A percentile compares a stretch with the other conserved stretches of the same genome.
Evolutionary conservation across 2,113 vertebrate species (phyloP).

Genomic region (Psophia crepitans): DNA sequence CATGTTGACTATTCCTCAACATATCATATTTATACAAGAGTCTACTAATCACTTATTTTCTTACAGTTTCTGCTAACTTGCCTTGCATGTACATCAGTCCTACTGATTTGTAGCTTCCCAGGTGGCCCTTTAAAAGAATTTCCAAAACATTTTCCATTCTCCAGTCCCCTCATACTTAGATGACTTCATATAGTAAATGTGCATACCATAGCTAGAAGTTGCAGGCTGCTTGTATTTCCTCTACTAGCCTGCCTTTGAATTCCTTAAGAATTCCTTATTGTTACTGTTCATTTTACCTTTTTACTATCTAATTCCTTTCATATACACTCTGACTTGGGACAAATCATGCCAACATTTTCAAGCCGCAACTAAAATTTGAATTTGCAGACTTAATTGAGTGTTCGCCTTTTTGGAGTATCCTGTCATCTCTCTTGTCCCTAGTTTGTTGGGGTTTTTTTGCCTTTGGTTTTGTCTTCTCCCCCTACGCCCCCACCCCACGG

Average conservation of each 20-base stretch:
- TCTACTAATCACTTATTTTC: not conserved
- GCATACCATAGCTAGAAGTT: not conserved
- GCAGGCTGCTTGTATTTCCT: not conserved
- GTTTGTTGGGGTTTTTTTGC: not conserved
- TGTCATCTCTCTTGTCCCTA: not conserved
- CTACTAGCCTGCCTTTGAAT: not conserved
- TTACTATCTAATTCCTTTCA: not conserved
- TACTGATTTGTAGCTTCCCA: not conserved
- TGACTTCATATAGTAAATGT: not conserved
- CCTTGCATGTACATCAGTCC: not conserved
- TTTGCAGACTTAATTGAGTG: not conserved
- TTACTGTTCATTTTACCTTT: not conserved
- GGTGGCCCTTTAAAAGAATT: not conserved
- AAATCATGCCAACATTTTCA: not conserved
- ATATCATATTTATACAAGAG: not conserved
- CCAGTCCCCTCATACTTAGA: not conserved
- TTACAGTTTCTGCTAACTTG: not conserved
- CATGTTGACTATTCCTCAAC: not conserved
- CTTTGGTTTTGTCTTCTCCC: rapidly evolving
- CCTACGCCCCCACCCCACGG: rapidly evolving
- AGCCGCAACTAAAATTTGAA: not conserved
- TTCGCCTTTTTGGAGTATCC: not conserved
- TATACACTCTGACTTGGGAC: not conserved
- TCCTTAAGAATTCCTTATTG: not conserved
- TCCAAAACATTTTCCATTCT: not conserved